Base-by-base conservation (phyloP, 2,797 vertebrate genomes). In the Pteropus rufus region DNA sequence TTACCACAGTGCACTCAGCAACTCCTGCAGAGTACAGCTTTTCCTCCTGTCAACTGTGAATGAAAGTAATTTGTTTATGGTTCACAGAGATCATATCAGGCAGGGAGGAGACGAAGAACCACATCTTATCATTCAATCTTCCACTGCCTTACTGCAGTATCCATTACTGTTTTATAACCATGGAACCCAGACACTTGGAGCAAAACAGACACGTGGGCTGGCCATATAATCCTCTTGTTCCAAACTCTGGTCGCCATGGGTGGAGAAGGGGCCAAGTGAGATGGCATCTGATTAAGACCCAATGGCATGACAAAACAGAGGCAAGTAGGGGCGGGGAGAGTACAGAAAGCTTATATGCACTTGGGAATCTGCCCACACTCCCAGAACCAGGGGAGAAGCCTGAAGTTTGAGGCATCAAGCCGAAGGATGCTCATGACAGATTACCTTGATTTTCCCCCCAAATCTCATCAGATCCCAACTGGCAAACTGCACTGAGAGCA, bases 31-130 rank as follows among this genome's bases (percentile, higher is more conserved):
- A 75, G 49, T 21, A 31, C 23, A 80, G 67, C 82, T 91, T 89
- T 96, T 93, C 34, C 88, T 93, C 44, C 26, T 34, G 76, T 94
- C 85, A 95, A 41, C 60, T 72, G 86, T 94, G 92, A 89, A 77
- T 76, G 93, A 88, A 95, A 96, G 86, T 86, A 34, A 96, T 97
- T 93, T 97, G 97, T 96, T 95, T 96, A 92, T 46, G 64, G 83
- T 93, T 94, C 86, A 23, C 73, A 91, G 79, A 97, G 97, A 98
- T 97, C 58, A 52, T 96, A 97, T 97, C 95, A 65, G 52, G 39
- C 90, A 92, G 62, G 92, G 97, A 94, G 92, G 91, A 94, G 93
- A 84, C 73, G 65, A 70, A 49, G 75, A 95, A 72, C 90, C 36
- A 54, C 93, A 93, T 93, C 79, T 96, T 96, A 96, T 96, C 88